Evolutionary conservation across 2,113 vertebrate species (phyloP).

Genomic region (Oncorhynchus tshawytscha): DNA sequence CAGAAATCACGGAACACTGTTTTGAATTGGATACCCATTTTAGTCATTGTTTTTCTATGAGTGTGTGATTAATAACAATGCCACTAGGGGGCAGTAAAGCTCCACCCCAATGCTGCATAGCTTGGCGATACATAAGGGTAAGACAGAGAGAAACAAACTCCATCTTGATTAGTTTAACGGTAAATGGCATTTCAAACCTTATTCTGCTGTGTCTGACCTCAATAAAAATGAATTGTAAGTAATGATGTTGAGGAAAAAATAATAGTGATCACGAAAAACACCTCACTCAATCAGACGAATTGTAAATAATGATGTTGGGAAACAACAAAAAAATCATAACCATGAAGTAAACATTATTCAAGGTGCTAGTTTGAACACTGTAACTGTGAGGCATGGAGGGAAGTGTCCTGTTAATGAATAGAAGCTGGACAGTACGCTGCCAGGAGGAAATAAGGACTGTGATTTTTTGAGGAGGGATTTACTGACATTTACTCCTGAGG

Average conservation of each 20-base stretch:
- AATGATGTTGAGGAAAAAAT: neutral
- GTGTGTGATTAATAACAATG: neutral
- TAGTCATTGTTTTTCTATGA: neutral
- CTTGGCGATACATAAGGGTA: neutral
- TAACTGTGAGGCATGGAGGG: no score
- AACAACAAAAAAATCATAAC: conserved; percentile 17
- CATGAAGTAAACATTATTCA: conserved; percentile 10
- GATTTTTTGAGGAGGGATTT: conserved; percentile 34
- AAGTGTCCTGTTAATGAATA: no score
- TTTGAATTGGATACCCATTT: no score
- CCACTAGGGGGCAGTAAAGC: conserved; percentile 72
- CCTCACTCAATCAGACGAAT: conserved; percentile 36
- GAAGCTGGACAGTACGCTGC: neutral
- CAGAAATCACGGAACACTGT: no score
- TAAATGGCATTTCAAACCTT: conserved; percentile 5
- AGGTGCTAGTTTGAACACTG: conserved; percentile 6
- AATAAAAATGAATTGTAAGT: conserved; percentile 23
- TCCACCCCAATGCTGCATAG: conserved; percentile 15
- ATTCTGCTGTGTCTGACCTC: conserved; percentile 31
- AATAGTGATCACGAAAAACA: neutral
- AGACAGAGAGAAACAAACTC: conserved; percentile 40
- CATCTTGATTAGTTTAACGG: conserved; percentile 54
- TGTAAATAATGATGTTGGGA: neutral
- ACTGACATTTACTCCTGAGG: no score
- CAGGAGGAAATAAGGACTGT: conserved; percentile 62